A percentile compares a stretch with the other conserved stretches of the same genome.
These are phyloP conservation scores for Triplophysa rosa DNA, from an alignment of 2,113 vertebrate genomes.

Conservation along the genomic window DNA sequence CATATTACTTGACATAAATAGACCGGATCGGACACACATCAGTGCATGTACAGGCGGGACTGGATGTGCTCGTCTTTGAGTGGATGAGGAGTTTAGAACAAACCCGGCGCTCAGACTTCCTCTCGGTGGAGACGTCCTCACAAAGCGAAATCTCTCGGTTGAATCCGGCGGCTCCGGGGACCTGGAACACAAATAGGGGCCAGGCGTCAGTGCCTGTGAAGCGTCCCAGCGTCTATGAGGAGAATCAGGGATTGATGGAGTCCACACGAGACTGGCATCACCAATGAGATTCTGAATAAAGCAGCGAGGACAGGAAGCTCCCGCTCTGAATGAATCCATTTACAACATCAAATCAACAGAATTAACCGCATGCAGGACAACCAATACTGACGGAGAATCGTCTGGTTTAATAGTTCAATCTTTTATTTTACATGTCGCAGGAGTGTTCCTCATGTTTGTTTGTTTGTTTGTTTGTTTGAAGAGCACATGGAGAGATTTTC, in stretches of 20 bases:
- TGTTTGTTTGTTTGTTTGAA: too few relatives aligned
- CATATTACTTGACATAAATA: too few relatives aligned
- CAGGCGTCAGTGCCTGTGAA: conserved; percentile 70
- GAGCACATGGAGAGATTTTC: too few relatives aligned
- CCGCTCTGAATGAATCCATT: conserved; percentile 71
- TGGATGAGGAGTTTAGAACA: not conserved
- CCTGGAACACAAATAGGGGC: conserved; percentile 73
- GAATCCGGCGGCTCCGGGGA: conserved; percentile 57
- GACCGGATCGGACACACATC: not conserved
- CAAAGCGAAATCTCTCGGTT: conserved; percentile 55
- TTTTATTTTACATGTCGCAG: too few relatives aligned
- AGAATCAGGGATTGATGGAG: conserved; percentile 35
- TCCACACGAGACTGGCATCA: conserved; percentile 54
- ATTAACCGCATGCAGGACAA: too few relatives aligned
- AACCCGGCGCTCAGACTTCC: not conserved
- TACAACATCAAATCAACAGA: conserved; percentile 56
- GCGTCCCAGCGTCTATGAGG: conserved; percentile 44
- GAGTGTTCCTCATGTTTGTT: too few relatives aligned
- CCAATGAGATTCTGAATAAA: conserved; percentile 71
- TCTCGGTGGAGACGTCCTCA: conserved; percentile 46
- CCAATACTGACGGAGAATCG: too few relatives aligned
- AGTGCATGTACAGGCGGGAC: not conserved
- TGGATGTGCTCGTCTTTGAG: conserved; percentile 1
- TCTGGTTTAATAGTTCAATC: too few relatives aligned
- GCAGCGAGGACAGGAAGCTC: conserved; percentile 67